These are phyloP conservation scores for Lydus trimaculatus DNA, from an alignment of 2,888 invertebrate genomes.

Conservation along the genomic window DNA sequence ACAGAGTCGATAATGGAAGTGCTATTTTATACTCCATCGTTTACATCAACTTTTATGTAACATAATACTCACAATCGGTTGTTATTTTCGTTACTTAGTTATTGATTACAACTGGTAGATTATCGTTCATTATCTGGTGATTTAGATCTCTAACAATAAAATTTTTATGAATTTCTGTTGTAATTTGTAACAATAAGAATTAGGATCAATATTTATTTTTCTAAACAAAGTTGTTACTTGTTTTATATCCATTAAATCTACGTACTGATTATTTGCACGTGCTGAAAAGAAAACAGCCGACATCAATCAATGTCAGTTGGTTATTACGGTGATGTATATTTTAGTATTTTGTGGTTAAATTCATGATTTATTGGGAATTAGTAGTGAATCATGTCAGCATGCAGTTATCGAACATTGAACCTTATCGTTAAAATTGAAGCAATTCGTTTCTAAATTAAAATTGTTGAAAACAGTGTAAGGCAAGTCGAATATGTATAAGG, in stretches of 20 bases:
- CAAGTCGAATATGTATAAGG: too few relatives aligned
- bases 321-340: neutral
- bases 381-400: neutral
- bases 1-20: neutral
- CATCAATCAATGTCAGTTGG: constrained; percentile 10
- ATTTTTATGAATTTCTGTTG: too few relatives aligned
- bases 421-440: neutral
- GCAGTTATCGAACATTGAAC: too few relatives aligned
- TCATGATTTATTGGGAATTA: neutral
- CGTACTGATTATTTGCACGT: neutral
- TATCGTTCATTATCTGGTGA: too few relatives aligned
- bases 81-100: neutral
- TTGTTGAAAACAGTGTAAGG: too few relatives aligned
- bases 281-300: neutral
- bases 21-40: neutral
- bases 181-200: too few relatives aligned
- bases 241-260: neutral
- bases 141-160: too few relatives aligned
- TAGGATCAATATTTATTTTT: too few relatives aligned
- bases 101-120: neutral
- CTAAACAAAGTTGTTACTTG: neutral
- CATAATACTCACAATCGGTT: neutral
- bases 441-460: too few relatives aligned
- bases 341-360: neutral
- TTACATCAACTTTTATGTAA: neutral